Percentiles rank a stretch among this genome's conserved stretches.
Evolutionary conservation across 1,140 invertebrate species (phyloP).

Genomic region (Microplitis demolitor): DNA sequence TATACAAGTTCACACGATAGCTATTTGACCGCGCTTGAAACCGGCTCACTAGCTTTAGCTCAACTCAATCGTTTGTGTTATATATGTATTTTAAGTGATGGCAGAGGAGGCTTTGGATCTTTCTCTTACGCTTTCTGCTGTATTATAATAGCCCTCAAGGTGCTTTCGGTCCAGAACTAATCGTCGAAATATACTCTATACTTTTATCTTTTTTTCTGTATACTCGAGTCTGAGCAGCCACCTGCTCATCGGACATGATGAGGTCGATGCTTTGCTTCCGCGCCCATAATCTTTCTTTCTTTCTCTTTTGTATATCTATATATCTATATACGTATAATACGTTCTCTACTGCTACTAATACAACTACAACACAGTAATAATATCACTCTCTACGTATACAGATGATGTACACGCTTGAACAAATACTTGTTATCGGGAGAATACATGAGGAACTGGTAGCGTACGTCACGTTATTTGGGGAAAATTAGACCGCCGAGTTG

Average conservation of each 20-base stretch:
- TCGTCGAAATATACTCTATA: slow-evolving; percentile 32
- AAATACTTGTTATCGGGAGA: not conserved
- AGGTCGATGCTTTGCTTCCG: not conserved
- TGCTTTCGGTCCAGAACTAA: slow-evolving; percentile 32
- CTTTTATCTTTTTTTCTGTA: slow-evolving; percentile 6
- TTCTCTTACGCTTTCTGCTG: not conserved
- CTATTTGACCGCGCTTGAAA: too few species aligned
- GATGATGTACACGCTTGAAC: not conserved
- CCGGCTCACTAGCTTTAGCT: too few species aligned
- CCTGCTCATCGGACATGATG: not conserved
- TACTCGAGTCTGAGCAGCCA: not conserved
- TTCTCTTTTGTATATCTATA: not conserved
- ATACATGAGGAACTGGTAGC: not conserved
- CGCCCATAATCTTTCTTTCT: not conserved
- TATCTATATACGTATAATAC: not conserved
- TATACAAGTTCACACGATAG: too few species aligned
- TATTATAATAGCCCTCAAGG: not conserved
- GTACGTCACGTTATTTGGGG: slow-evolving; percentile 7
- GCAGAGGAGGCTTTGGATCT: not conserved
- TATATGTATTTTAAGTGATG: not conserved
- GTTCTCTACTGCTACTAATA: too few species aligned
- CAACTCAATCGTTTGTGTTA: too few species aligned
- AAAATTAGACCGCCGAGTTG: slow-evolving; percentile 12
- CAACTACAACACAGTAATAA: too few species aligned
- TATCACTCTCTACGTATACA: too few species aligned